Conservation (phyloP, 2,113 vertebrate genomes). For the Crotalus horridus region DNA sequence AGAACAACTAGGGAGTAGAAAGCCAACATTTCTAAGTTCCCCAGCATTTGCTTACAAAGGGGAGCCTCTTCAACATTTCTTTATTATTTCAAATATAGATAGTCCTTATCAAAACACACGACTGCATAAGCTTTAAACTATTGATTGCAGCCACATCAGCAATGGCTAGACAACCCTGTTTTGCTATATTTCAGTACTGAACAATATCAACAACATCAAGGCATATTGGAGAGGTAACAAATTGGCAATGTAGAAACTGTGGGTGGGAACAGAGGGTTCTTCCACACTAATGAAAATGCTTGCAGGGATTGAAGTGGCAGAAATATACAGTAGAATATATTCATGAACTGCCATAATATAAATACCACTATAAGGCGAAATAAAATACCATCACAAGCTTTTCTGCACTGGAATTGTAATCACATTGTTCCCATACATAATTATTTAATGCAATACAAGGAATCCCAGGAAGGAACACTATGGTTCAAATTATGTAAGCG, state of each 20-base stretch:
- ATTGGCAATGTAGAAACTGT: neutral
- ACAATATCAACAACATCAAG: neutral
- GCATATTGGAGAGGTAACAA: neutral
- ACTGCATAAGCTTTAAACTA: constrained; percentile 73
- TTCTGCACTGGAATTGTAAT: constrained; percentile 43
- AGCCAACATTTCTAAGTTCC: constrained; percentile 72
- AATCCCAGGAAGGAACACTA: neutral
- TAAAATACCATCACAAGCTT: constrained; percentile 18
- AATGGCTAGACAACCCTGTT: constrained; percentile 35
- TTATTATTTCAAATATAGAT: constrained; percentile 74
- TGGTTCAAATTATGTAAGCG: neutral
- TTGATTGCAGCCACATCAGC: constrained; percentile 43
- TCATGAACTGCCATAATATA: neutral
- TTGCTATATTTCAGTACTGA: constrained; percentile 47
- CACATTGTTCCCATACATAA: constrained; percentile 17
- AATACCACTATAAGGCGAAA: neutral
- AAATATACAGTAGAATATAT: neutral
- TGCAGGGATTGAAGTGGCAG: neutral
- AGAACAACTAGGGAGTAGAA: constrained; percentile 70
- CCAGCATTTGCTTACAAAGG: neutral
- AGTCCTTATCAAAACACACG: constrained; percentile 74
- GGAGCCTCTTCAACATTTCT: constrained; percentile 77
- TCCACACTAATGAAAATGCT: neutral
- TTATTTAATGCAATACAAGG: constrained; percentile 41
- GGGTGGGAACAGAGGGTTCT: neutral